These are phyloP conservation scores for Leptatherina wallacei DNA, from an alignment of 2,797 vertebrate species.

Conservation along the genomic window DNA sequence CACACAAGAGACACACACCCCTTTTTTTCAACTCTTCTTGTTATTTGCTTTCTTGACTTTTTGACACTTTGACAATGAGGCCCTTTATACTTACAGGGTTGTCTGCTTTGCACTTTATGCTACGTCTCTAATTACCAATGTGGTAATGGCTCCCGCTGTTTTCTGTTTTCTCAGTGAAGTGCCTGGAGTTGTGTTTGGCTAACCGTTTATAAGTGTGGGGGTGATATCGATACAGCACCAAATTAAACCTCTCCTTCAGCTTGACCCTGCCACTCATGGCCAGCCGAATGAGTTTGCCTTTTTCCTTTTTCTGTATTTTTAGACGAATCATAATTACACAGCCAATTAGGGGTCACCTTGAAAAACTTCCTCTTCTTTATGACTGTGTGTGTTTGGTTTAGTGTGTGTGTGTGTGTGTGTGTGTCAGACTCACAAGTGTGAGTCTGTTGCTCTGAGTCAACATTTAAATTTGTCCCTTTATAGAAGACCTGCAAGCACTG, in stretches of 20 bases:
- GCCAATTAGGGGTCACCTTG: conserved; percentile 85
- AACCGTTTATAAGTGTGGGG: conserved; percentile 74
- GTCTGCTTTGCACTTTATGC: conserved; percentile 68
- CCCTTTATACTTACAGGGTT: conserved; percentile 63
- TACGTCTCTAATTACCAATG: conserved; percentile 79
- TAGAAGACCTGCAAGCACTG: conserved; percentile 2
- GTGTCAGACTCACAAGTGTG: conserved; percentile 3
- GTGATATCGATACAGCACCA: conserved; percentile 74
- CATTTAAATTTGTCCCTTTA: conserved; percentile 12
- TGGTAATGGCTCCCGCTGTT: conserved; percentile 78
- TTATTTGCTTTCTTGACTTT: conserved; percentile 54
- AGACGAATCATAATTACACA: conserved; percentile 81
- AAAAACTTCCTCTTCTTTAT: conserved; percentile 67
- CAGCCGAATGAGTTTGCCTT: conserved; percentile 71
- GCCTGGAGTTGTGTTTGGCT: conserved; percentile 80
- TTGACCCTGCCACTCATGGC: conserved; percentile 79
- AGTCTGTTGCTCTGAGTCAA: conserved; percentile 3
- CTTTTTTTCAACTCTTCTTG: conserved; percentile 44
- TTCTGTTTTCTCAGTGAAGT: conserved; percentile 57
- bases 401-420: neutral
- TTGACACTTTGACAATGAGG: conserved; percentile 71
- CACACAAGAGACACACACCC: conserved; percentile 20
- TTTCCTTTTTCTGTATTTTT: conserved; percentile 71
- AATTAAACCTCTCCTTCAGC: conserved; percentile 82
- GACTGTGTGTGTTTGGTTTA: conserved; percentile 12